Base-by-base conservation (phyloP, 2,888 invertebrate genomes). In the Phytoseiulus persimilis region DNA sequence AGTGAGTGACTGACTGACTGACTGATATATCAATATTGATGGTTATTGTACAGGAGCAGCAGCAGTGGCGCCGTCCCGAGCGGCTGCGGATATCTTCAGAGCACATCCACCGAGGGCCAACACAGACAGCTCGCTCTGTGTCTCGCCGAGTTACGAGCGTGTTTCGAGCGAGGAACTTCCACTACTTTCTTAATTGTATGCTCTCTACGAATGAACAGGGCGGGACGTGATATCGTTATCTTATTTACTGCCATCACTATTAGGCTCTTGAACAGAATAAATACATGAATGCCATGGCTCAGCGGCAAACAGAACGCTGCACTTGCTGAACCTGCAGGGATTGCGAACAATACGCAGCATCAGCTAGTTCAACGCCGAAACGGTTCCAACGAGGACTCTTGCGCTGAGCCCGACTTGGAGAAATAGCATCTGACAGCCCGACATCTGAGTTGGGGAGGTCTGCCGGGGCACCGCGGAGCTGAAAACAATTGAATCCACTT, bases 171-270 rank as follows among this genome's bases (percentile, higher is more conserved):
- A 65, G 65, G 9, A 65, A 65, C 65, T 65, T 65, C 65, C 18
- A 65, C 65, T 65, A 65, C 65, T 65, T 65, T 65, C 65, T 65
- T 65, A 65, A 65, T 65, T 65, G 65, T 65, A 65, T 65, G 65
- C 65, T 65, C 65, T 65, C 65, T 28, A 23, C 65, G 65, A 65
- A 28, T 65, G 28, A 28, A 65, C 65, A 23, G 18, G 65, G 18
- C 65, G 14, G 18, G 65, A 65, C 65, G 65, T 65, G 65, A 65
- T 65, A 28, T 65, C 65, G 65, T 65, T 65, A 65, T 65, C 65
- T 65, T 65, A 65, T 65, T 65, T 65, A 65, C 65, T 65, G 65
- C 65, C 65, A 65, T 18, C 18, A 28, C 65, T 65, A 14, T 65
- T 14, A 65, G 65, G 18, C 65, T 65, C 65, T 65, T 23, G 23